A percentile compares a stretch with the other conserved stretches of the same genome.
These are phyloP conservation scores for Ailuropoda melanoleuca DNA, from an alignment of 2,113 vertebrate genomes.

Conservation along the genomic window DNA sequence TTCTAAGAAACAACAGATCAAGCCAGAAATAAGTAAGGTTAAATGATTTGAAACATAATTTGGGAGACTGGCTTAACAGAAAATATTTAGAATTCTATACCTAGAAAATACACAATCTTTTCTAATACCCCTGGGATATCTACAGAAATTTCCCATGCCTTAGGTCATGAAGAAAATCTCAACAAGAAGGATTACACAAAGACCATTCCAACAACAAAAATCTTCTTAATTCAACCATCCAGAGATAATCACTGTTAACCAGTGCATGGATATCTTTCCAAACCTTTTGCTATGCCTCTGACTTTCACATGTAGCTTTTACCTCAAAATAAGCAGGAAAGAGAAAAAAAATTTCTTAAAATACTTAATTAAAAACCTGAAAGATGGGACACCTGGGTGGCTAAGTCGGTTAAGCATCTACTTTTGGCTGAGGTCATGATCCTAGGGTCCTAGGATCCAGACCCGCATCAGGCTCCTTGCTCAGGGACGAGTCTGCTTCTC, in stretches of 20 bases:
- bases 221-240: not conserved
- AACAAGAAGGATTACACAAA: not conserved
- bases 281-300: not conserved
- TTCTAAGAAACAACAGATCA: not conserved
- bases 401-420: not conserved
- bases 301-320: not conserved
- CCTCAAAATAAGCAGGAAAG: not conserved
- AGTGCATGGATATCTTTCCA: not conserved
- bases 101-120: not conserved
- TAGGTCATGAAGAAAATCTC: not conserved
- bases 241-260: not conserved
- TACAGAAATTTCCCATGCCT: not conserved
- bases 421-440: not conserved
- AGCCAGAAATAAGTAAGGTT: not conserved
- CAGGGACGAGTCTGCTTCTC: not conserved
- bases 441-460: no score
- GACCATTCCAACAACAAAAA: not conserved
- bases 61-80: not conserved
- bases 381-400: not conserved
- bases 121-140: not conserved
- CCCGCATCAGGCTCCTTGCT: no score
- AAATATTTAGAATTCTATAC: not conserved
- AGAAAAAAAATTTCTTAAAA: not conserved
- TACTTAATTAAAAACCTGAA: not conserved
- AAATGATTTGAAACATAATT: not conserved